Evolutionary conservation across 2,888 invertebrate genomes (phyloP), one percentile per base, ranked within the genome.

Genomic region (Phaedon cochleariae): DNA sequence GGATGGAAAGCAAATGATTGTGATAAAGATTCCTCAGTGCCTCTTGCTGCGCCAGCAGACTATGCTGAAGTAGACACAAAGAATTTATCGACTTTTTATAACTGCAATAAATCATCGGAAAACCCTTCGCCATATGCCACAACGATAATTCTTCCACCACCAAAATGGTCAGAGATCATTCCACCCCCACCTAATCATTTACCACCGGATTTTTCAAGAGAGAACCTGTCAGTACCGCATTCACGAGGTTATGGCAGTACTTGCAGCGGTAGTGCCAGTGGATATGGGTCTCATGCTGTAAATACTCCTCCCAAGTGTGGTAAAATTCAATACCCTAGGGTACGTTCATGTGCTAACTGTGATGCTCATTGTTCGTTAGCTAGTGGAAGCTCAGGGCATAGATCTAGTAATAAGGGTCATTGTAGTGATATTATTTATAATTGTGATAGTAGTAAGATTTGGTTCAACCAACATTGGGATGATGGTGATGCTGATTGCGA

Each of bases 71-170:
- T 90, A 31, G 87, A 88, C 77, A 87, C 87, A 4, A 83, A 87
- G 58, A 90, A 88, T 76, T 84, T 92, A 81, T 90, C 90, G 62
- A 91, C 91, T 0, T 92, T 92, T 80, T 91, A 91, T 82, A 89
- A 89, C 74, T 86, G 87, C 74, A 88, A 90, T 79, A 90, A 89
- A 80, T 87, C 88, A 62, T 86, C 88, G 9, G 88, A 88, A 72
- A 88, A 89, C 80, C 89, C 90, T 0, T 89, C 89, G 1, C 92
- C 92, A 0, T 92, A 92, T 81, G 92, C 92, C 15, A 92, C 92
- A 0, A 92, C 92, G 10, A 91, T 91, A 83, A 84, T 92, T 41
- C 86, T 91, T 4, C 84, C 85, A 5, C 84, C 85, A 54, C 86
- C 87, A 26, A 87, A 86, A 78, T 87, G 87, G 87, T 85, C 85